phyloP scores from a whole-genome alignment of 2,888 invertebrate species.

The Nomada ruficornis region DNA sequence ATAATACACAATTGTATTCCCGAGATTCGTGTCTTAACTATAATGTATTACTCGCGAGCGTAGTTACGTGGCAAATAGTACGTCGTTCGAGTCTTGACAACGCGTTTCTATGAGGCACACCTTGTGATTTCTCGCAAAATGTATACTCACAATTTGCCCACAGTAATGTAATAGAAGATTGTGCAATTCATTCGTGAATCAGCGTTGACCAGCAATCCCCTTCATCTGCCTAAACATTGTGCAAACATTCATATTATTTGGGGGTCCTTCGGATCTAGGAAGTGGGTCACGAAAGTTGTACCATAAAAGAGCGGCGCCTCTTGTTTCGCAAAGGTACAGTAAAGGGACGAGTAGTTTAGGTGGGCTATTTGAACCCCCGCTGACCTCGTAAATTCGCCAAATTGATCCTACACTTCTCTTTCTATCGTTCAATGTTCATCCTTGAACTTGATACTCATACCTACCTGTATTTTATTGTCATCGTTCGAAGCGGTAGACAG shows the following conservation, averaged over 20 bases:
- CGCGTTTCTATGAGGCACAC: too few relatives aligned
- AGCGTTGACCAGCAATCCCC: too few relatives aligned
- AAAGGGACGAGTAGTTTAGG: conserved; percentile 9
- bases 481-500: not conserved
- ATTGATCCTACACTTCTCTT: conserved; percentile 35
- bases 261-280: not conserved
- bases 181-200: not conserved
- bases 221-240: not conserved
- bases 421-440: conserved; percentile 15
- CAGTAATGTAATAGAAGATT: not conserved
- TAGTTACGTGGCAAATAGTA: not conserved
- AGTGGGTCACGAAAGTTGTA: conserved; percentile 31
- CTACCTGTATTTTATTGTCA: conserved; percentile 42
- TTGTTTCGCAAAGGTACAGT: conserved; percentile 3
- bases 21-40: conserved; percentile 13
- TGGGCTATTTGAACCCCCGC: conserved; percentile 18
- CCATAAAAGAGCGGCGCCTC: not conserved
- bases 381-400: conserved; percentile 45
- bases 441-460: conserved; percentile 55
- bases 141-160: too few relatives aligned
- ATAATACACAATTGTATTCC: conserved; percentile 21
- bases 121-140: too few relatives aligned
- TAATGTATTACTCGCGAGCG: conserved; percentile 23
- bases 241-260: not conserved
- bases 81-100: not conserved